Conservation (phyloP, 2,888 invertebrate genomes). For the Eristalinus aeneus region DNA sequence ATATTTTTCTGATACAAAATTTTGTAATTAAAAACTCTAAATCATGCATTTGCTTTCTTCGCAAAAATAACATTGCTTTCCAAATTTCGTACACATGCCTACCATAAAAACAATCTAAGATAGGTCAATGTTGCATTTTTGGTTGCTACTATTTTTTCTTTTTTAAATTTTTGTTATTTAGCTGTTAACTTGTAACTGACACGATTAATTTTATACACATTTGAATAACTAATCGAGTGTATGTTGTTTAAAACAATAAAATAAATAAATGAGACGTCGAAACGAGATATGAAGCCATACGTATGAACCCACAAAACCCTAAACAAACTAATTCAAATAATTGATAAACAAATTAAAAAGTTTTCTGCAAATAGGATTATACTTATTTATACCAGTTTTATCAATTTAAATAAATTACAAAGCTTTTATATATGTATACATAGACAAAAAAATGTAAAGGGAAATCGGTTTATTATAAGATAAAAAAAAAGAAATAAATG, state of each 20-base stretch:
- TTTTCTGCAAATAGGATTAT: constrained; percentile 56
- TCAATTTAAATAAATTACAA: constrained; percentile 63
- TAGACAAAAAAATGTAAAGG: constrained; percentile 58
- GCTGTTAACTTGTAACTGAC: not conserved
- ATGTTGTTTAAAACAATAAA: not conserved
- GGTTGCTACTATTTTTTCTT: not conserved
- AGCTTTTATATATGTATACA: constrained; percentile 55
- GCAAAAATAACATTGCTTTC: not conserved
- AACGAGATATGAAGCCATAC: constrained; percentile 18
- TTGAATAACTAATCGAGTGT: constrained; percentile 9
- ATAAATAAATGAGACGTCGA: not conserved
- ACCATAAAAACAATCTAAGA: constrained; percentile 31
- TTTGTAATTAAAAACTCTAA: too few species aligned
- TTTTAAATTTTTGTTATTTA: constrained; percentile 14
- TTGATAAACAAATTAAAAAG: constrained; percentile 30
- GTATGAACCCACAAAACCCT: constrained; percentile 8
- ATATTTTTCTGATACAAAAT: too few species aligned
- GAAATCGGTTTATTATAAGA: constrained; percentile 64
- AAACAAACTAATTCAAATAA: constrained; percentile 52
- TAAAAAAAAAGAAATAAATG: constrained; percentile 37
- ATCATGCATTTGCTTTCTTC: constrained; percentile 23
- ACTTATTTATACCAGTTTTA: constrained; percentile 69
- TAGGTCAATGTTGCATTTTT: constrained; percentile 42
- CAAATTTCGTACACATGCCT: constrained; percentile 31
- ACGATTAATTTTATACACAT: not conserved